Base-by-base conservation (phyloP, 2,113 vertebrate species). In the Pterophyllum scalare region DNA sequence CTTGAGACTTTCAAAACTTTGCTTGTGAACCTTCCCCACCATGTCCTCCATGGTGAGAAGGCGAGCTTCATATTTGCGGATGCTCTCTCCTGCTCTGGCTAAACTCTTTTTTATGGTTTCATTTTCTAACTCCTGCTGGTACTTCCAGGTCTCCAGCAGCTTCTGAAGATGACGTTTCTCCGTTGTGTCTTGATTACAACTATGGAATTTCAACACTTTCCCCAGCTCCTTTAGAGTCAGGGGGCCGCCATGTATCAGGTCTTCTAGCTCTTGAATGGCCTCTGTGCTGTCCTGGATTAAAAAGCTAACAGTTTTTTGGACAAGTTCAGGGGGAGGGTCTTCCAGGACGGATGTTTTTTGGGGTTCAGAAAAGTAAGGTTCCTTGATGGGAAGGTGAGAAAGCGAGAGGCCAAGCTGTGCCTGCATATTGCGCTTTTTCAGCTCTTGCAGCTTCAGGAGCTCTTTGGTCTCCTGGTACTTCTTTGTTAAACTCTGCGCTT, bases 381-480 rank as follows among this genome's bases (percentile, higher is more conserved):
- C 95, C 92, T 91, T 94, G 88, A 82, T 76, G 85, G 95, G 83
- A 56, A 92, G 89, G 91, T 94, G 94, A 86, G 94, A 94, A 91
- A 96, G 93, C 22, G 96, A 94, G 92, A 96, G 94, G 93, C 96
- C 95, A 94, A 97, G 96, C 95, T 96, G 96, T 91, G 95, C 96
- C 86, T 96, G 96, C 95, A 96, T 96, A 93, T 91, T 95, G 93
- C 96, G 95, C 85, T 96, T 96, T 96, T 96, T 97, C 94, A 95
- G 88, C 93, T 97, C 96, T 92, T 97, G 96, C 90, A 95, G 96
- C 91, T 96, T 95, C 79, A 97, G 95, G 94, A 97, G 94, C 90
- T 97, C 96, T 95, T 96, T 97, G 91, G 96, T 96, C 95, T 97
- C 96, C 94, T 95, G 95, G 94, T 97, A 96, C 95, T 96, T 97